phyloP scores from a whole-genome alignment of 2,113 vertebrate genomes.

The Passer domesticus region DNA sequence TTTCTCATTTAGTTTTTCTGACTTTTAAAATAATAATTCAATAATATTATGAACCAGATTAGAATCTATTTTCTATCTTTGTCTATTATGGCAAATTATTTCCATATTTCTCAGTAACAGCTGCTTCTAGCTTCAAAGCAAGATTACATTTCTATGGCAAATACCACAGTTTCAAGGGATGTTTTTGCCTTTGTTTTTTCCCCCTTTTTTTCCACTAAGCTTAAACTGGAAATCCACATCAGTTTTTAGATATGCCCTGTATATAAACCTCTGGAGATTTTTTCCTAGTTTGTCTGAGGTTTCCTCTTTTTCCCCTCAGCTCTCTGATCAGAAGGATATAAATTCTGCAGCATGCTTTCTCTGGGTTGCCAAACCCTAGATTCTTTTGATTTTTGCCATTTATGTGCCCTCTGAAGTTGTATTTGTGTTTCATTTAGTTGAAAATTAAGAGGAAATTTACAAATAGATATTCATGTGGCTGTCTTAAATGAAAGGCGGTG shows the following conservation, averaged over 20 bases:
- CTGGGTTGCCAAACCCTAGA: not conserved
- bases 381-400: not conserved
- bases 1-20: not conserved
- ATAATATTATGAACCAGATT: not conserved
- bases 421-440: not conserved
- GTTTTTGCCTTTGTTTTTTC: not conserved
- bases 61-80: conserved; percentile 5
- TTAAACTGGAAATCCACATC: not conserved
- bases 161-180: not conserved
- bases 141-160: conserved; percentile 4
- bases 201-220: not conserved
- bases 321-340: not conserved
- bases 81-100: conserved; percentile 3
- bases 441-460: not conserved
- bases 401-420: not conserved
- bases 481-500: not conserved
- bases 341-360: not conserved
- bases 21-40: not conserved
- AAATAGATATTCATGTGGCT: not conserved
- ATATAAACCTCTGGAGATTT: not conserved
- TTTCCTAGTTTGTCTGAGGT: not conserved
- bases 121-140: conserved; percentile 9
- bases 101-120: not conserved
- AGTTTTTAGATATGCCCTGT: not conserved
- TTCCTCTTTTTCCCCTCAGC: not conserved